Evolutionary conservation across 2,113 vertebrate species (phyloP).

Genomic region (Willisornis vidua): DNA sequence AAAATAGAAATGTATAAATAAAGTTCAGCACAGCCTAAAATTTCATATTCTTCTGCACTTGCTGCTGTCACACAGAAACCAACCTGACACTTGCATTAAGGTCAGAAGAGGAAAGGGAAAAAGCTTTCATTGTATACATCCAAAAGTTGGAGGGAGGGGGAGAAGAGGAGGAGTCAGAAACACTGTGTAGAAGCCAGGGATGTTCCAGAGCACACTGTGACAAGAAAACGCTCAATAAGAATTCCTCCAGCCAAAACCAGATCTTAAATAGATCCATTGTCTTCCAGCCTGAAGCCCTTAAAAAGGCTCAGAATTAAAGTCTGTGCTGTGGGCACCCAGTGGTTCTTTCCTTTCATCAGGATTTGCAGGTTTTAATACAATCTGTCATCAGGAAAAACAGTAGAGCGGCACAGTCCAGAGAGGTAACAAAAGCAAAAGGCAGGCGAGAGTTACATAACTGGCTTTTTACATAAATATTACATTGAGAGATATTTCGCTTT

Average conservation of each 20-base stretch:
- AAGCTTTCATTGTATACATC: constrained; percentile 26
- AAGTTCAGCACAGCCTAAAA: not conserved
- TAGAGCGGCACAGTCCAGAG: constrained; percentile 26
- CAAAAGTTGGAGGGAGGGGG: not conserved
- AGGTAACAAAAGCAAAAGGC: constrained; percentile 69
- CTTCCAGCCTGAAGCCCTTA: constrained; percentile 48
- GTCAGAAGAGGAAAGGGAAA: not conserved
- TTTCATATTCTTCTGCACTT: not conserved
- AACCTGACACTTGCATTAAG: not conserved
- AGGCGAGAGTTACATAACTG: constrained; percentile 62
- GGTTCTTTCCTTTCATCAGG: constrained; percentile 62
- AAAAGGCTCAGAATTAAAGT: constrained; percentile 59
- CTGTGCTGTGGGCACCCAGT: constrained; percentile 46
- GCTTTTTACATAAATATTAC: constrained; percentile 73
- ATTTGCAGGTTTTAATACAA: constrained; percentile 64
- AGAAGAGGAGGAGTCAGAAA: not conserved
- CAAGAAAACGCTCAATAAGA: constrained; percentile 62
- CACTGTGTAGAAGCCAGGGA: constrained; percentile 31
- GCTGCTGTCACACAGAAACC: not conserved
- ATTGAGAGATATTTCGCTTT: constrained; percentile 59
- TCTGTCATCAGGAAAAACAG: constrained; percentile 61
- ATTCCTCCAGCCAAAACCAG: constrained; percentile 57
- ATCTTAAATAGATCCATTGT: constrained; percentile 64
- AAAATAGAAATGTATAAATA: constrained; percentile 23
- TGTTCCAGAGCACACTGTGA: constrained; percentile 52